phyloP scores from a whole-genome alignment of 2,113 vertebrate genomes.

The Epinephelus lanceolatus region DNA sequence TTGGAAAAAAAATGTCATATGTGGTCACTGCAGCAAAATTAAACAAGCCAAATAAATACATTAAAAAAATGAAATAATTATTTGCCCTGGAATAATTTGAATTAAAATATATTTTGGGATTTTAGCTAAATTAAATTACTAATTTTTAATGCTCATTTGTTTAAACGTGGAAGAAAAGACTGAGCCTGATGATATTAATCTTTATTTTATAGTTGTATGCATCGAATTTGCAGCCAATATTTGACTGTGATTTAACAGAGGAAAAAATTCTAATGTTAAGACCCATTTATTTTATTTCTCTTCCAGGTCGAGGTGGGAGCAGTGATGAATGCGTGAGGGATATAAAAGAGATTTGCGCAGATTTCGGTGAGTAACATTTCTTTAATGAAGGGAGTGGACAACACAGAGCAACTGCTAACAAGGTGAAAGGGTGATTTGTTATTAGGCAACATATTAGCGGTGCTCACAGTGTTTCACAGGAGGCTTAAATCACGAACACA shows the following conservation, averaged over 20 bases:
- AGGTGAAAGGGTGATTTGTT: constrained; percentile 71
- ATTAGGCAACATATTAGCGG: constrained; percentile 65
- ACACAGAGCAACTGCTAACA: constrained; percentile 63
- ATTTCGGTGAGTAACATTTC: constrained; percentile 83
- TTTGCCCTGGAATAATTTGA: background rate
- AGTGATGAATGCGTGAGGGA: constrained; percentile 81
- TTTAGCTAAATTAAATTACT: background rate
- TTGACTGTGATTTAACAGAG: background rate
- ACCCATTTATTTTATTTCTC: constrained; percentile 47
- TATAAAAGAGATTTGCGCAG: constrained; percentile 72
- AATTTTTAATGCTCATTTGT: background rate
- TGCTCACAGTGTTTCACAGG: constrained; percentile 58
- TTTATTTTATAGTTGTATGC: background rate
- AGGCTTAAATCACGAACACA: constrained; percentile 67
- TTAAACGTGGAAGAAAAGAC: background rate
- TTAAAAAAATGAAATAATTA: background rate
- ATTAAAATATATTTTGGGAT: background rate
- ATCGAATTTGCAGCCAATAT: background rate
- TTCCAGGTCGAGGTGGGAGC: constrained; percentile 80
- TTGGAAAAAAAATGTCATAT: background rate
- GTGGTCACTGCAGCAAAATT: background rate
- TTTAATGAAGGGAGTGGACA: constrained; percentile 68
- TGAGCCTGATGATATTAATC: background rate
- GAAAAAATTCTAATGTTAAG: background rate
- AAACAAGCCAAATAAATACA: background rate